These are phyloP conservation scores for Donacobius atricapilla DNA, from an alignment of 2,113 vertebrate species.

Conservation along the genomic window DNA sequence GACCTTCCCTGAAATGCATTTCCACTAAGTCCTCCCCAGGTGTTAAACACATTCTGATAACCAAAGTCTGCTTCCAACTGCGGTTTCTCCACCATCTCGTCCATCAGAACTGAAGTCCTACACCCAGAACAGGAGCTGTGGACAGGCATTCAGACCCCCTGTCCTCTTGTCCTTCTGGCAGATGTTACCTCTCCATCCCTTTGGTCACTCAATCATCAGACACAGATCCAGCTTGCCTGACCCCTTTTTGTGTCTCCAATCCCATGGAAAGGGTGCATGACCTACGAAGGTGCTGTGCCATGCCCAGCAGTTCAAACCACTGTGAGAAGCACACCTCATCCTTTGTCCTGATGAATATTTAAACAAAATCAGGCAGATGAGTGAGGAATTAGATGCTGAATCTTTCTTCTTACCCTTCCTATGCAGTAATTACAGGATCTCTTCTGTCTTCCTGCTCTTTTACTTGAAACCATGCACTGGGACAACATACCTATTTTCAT, in stretches of 20 bases:
- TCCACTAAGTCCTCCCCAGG: background rate
- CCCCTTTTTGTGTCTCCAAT: background rate
- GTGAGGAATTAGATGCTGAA: background rate
- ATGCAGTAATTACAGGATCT: background rate
- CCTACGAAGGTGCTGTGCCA: background rate
- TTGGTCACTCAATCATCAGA: background rate
- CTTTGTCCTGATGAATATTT: background rate
- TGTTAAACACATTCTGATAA: background rate
- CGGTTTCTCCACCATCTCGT: background rate
- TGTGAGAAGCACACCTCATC: rapidly evolving
- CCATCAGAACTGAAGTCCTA: background rate
- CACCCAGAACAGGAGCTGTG: background rate
- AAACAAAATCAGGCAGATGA: background rate
- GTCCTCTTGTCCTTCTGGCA: background rate
- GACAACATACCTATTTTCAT: background rate
- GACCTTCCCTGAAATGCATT: background rate
- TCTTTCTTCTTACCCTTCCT: background rate
- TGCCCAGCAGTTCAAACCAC: background rate
- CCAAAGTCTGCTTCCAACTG: background rate
- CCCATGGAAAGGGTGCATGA: background rate
- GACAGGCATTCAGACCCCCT: background rate
- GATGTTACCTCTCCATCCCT: background rate
- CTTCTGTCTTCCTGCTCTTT: background rate
- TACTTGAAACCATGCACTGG: background rate
- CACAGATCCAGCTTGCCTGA: background rate